Evolutionary conservation across 2,888 invertebrate genomes (phyloP).

Genomic region (Glyphotaelius pellucidus): DNA sequence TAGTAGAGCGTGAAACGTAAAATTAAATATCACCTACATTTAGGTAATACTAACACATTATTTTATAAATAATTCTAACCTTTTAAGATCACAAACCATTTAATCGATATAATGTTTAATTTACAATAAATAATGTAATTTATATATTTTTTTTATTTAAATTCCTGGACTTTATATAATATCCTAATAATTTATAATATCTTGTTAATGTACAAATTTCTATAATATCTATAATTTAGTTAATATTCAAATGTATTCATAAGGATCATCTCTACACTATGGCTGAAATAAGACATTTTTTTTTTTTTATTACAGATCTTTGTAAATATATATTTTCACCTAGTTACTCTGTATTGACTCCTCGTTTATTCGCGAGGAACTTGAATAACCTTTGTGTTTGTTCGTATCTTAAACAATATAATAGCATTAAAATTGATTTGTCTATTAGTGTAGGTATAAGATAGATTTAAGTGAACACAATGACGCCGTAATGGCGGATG

Average conservation of each 20-base stretch:
- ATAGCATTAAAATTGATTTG: background rate
- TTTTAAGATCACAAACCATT: slow-evolving; percentile 38
- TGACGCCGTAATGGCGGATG: background rate
- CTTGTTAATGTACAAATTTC: slow-evolving; percentile 3
- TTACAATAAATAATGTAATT: slow-evolving; percentile 17
- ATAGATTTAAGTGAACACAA: background rate
- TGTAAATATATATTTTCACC: background rate
- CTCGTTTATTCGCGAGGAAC: background rate
- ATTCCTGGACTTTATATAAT: background rate
- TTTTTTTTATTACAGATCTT: background rate
- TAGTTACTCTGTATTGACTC: background rate
- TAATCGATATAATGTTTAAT: slow-evolving; percentile 40
- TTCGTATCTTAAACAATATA: background rate
- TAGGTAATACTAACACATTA: background rate
- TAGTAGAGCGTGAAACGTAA: background rate
- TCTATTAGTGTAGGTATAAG: background rate
- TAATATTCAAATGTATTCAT: background rate
- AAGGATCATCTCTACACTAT: background rate
- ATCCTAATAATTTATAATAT: slow-evolving; percentile 24
- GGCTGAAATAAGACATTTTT: background rate
- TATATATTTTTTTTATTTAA: background rate
- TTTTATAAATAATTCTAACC: background rate
- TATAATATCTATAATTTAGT: background rate
- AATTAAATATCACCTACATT: background rate
- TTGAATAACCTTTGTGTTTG: background rate